Percentiles rank a stretch among this genome's conserved stretches.
phyloP scores from a whole-genome alignment of 2,113 vertebrate species.

The Gasterosteus nipponicus region DNA sequence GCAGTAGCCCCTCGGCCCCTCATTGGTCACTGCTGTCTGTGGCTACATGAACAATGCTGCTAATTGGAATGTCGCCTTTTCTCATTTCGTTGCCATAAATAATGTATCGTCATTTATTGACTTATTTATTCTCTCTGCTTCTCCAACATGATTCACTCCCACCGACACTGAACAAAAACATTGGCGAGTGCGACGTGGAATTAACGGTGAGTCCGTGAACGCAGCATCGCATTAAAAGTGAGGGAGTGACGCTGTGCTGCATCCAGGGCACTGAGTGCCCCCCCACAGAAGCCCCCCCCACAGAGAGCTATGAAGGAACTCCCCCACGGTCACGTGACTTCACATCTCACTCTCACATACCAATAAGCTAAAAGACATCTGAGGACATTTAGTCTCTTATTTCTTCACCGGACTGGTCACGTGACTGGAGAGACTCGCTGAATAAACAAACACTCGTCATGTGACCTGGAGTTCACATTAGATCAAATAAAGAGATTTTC shows the following conservation, averaged over 20 bases:
- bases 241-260: constrained; percentile 27
- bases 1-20: no score
- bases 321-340: no score
- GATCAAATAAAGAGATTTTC: background rate
- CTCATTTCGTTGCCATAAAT: background rate
- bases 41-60: no score
- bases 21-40: no score
- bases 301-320: no score
- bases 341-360: no score
- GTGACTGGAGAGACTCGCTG: no score
- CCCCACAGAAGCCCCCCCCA: no score
- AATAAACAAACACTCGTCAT: background rate
- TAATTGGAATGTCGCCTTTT: no score
- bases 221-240: constrained; percentile 26
- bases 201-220: constrained; percentile 26
- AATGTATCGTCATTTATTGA: background rate
- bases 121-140: background rate
- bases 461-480: background rate
- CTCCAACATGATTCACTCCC: background rate
- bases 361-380: no score
- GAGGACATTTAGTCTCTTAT: no score
- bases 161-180: background rate
- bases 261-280: constrained; percentile 1
- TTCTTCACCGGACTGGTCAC: no score
- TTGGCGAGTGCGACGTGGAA: accelerated